These are phyloP conservation scores for Diarsia dahlii DNA, from an alignment of 2,888 invertebrate species.

Conservation along the genomic window DNA sequence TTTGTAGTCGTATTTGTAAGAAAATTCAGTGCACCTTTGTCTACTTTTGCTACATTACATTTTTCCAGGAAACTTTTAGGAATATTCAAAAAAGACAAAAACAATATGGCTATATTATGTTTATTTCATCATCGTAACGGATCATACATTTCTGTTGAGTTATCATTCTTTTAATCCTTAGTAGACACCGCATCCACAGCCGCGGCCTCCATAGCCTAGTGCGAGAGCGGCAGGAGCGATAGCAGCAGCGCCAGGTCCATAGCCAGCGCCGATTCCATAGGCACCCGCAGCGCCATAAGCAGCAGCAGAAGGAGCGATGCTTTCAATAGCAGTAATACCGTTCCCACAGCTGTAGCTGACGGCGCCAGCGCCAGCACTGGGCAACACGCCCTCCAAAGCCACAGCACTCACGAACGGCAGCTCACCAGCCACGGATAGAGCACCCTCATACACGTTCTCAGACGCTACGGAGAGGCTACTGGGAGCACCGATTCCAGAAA, in stretches of 20 bases:
- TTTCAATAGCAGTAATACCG: neutral
- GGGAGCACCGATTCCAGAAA: slow-evolving; percentile 7
- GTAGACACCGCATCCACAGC: neutral
- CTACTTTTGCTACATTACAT: no score
- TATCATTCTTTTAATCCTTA: neutral
- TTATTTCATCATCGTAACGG: neutral
- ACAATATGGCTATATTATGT: no score
- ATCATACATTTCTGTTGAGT: neutral
- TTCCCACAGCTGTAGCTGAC: neutral
- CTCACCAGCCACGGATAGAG: slow-evolving; percentile 73
- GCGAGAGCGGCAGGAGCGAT: neutral
- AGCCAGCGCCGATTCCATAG: neutral
- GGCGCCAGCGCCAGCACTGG: neutral
- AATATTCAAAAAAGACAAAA: no score
- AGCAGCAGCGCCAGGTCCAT: neutral
- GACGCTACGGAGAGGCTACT: slow-evolving; percentile 11
- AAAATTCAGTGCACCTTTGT: no score
- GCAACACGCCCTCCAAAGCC: neutral
- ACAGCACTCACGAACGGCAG: slow-evolving; percentile 67
- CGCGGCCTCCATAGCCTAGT: neutral
- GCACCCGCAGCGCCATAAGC: neutral
- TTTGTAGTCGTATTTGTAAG: no score
- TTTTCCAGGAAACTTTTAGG: no score
- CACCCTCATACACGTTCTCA: slow-evolving; percentile 59
- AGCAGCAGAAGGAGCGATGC: neutral